Evolutionary conservation across 2,888 invertebrate genomes (phyloP).

Genomic region (Acholoe squamosa): DNA sequence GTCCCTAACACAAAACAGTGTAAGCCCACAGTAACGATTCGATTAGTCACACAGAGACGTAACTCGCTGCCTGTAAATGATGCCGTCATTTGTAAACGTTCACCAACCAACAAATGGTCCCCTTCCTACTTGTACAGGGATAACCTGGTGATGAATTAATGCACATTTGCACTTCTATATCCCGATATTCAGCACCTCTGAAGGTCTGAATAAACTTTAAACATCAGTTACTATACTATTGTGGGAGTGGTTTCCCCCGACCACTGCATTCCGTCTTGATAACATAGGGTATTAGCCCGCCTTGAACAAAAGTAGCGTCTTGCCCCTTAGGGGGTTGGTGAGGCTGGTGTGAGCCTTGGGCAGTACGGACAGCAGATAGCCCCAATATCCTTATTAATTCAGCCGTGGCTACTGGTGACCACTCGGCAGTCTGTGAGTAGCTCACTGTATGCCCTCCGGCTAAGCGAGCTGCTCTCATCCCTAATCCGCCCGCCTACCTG

Average conservation of each 20-base stretch:
- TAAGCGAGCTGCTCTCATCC: conserved; percentile 1
- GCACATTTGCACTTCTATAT: too few relatives aligned
- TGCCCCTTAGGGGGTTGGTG: background rate
- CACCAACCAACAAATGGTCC: too few relatives aligned
- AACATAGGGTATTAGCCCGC: background rate
- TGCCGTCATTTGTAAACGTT: too few relatives aligned
- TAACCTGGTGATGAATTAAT: too few relatives aligned
- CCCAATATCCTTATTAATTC: conserved; percentile 50
- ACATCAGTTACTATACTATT: background rate
- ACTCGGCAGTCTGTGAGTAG: background rate
- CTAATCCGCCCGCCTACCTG: conserved; percentile 47
- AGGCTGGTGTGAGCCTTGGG: background rate
- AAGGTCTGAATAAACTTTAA: too few relatives aligned
- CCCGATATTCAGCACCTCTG: too few relatives aligned
- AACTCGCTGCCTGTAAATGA: too few relatives aligned
- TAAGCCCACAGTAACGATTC: too few relatives aligned
- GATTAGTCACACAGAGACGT: too few relatives aligned
- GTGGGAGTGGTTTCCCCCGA: background rate
- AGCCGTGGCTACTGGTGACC: conserved; percentile 12
- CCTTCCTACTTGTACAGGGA: too few relatives aligned
- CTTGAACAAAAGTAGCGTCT: conserved; percentile 12
- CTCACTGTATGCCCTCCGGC: background rate
- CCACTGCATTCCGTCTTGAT: background rate
- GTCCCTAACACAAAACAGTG: too few relatives aligned
- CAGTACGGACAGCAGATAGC: background rate